Conservation (phyloP, 1,140 invertebrate genomes). For the Mizuhopecten yessoensis region DNA sequence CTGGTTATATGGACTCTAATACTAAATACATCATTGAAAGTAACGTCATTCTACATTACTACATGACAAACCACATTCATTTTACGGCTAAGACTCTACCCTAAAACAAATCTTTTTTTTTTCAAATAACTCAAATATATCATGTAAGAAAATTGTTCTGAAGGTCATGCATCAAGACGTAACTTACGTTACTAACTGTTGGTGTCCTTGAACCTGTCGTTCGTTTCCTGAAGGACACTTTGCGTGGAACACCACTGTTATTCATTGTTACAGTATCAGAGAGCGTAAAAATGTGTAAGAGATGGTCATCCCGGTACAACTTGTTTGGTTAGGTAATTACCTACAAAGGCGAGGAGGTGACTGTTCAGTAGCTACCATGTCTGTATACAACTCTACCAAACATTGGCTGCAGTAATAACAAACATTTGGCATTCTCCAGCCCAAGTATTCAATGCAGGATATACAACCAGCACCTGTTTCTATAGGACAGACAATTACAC, state of each 20-base stretch:
- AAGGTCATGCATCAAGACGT: not conserved
- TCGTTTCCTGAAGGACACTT: not conserved
- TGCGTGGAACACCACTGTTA: not conserved
- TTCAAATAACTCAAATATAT: not conserved
- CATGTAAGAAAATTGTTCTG: not conserved
- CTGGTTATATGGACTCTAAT: too few relatives aligned
- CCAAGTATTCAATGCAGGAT: not conserved
- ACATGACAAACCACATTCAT: too few relatives aligned
- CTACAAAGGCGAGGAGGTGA: not conserved
- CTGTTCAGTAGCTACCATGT: not conserved
- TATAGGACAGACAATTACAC: not conserved
- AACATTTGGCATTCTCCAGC: slow-evolving; percentile 23
- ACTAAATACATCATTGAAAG: too few relatives aligned
- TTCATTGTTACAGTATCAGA: not conserved
- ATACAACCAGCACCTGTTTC: not conserved
- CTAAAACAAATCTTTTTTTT: too few relatives aligned
- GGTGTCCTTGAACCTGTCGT: not conserved
- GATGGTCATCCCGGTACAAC: not conserved
- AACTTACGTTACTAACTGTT: not conserved
- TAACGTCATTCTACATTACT: too few relatives aligned
- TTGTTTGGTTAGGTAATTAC: not conserved
- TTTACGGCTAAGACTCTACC: too few relatives aligned
- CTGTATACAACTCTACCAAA: not conserved
- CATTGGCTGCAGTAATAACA: not conserved
- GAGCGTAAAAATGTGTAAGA: not conserved